Evolutionary conservation across 92 coral and sea anemone species (phyloP).

Genomic region (Galaxea fascicularis): DNA sequence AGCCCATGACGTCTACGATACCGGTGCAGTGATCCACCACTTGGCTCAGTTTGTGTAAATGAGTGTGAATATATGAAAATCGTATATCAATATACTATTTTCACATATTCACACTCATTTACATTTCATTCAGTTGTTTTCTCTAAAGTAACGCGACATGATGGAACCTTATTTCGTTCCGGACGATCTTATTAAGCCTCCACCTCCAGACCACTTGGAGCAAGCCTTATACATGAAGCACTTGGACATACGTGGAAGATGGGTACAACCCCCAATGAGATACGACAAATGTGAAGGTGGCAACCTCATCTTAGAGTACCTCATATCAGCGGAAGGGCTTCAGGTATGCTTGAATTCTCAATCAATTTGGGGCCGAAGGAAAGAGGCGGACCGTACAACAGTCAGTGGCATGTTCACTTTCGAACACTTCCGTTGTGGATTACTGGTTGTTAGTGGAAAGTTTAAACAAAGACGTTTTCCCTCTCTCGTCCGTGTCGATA

Average conservation of each 20-base stretch:
- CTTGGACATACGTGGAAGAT: conserved; percentile 67
- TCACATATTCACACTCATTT: no score
- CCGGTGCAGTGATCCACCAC: no score
- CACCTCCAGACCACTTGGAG: conserved; percentile 71
- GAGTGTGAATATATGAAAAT: no score
- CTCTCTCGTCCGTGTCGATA: no score
- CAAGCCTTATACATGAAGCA: conserved; percentile 69
- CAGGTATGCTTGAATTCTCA: background rate
- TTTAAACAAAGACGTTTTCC: no score
- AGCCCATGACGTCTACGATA: no score
- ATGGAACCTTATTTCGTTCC: conserved; percentile 72
- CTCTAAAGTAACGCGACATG: conserved; percentile 13
- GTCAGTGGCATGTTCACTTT: background rate
- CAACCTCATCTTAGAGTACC: conserved; percentile 73
- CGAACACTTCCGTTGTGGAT: no score
- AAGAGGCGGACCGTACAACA: no score
- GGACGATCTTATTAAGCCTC: conserved; percentile 63
- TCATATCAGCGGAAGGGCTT: conserved; percentile 47
- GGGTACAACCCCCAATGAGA: conserved; percentile 60
- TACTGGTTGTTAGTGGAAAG: no score
- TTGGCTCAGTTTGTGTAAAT: no score
- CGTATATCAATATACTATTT: no score
- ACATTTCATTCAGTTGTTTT: background rate
- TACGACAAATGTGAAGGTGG: conserved; percentile 67
- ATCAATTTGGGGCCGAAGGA: no score